A percentile compares a stretch with the other conserved stretches of the same genome.
phyloP scores from a whole-genome alignment of 2,888 invertebrate genomes.

The Sussaba pulchella region DNA sequence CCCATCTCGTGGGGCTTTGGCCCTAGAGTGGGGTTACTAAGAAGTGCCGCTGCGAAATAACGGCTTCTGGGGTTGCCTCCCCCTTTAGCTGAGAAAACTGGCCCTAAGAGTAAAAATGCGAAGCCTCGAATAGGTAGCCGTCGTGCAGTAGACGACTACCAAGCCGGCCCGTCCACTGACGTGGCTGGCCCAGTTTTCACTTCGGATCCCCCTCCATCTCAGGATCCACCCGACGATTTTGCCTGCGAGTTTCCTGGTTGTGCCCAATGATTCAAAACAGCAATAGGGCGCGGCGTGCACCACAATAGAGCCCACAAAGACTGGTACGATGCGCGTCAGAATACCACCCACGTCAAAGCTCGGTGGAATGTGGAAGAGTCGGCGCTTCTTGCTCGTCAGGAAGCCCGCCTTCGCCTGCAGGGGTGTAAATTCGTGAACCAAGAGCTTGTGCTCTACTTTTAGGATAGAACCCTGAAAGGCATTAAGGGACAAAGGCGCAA shows the following conservation, averaged over 20 bases:
- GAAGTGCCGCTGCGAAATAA: constrained; percentile 42
- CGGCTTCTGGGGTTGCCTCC: constrained; percentile 43
- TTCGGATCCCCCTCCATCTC: not conserved
- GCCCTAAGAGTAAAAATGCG: constrained; percentile 77
- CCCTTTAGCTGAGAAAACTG: constrained; percentile 85
- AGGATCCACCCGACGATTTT: not conserved
- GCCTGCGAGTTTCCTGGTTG: constrained; percentile 50
- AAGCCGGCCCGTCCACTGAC: constrained; percentile 52
- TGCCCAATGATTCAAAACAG: not conserved
- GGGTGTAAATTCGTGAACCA: constrained; percentile 16
- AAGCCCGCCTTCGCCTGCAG: constrained; percentile 19
- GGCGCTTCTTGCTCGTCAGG: constrained; percentile 4
- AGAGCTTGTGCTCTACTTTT: not conserved
- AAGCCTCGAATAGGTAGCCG: constrained; percentile 65
- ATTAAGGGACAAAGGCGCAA: no score
- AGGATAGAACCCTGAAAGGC: no score
- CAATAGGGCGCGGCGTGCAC: constrained; percentile 50
- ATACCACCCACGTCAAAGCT: not conserved
- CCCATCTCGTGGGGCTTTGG: constrained; percentile 12
- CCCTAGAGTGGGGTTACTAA: not conserved
- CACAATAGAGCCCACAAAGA: constrained; percentile 36
- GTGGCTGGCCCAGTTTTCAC: constrained; percentile 37
- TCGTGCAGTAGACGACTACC: constrained; percentile 48
- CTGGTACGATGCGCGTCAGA: constrained; percentile 50
- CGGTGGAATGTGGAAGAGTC: constrained; percentile 49